Evolutionary conservation across 1,140 invertebrate genomes (phyloP).

Genomic region (Ptiloglossa arizonensis): DNA sequence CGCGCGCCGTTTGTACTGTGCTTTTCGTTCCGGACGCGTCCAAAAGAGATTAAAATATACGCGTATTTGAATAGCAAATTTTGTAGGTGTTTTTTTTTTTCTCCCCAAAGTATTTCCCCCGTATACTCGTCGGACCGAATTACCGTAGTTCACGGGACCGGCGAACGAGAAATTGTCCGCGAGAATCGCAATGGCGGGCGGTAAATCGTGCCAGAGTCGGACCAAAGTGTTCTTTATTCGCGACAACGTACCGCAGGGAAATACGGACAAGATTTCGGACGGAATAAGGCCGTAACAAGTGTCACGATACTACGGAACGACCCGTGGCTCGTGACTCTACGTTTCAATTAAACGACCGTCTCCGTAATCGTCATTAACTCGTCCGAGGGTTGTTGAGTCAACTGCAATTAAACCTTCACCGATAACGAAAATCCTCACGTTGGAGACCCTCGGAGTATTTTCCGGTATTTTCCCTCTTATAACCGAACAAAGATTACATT

Average conservation of each 20-base stretch:
- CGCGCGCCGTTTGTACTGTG: no score
- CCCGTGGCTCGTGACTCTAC: no score
- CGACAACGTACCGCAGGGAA: neutral
- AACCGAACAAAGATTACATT: no score
- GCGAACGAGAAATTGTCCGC: neutral
- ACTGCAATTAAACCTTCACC: conserved; percentile 14
- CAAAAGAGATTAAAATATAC: no score
- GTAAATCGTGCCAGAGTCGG: conserved; percentile 25
- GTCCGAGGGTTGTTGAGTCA: neutral
- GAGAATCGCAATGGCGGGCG: neutral
- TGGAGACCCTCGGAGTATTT: neutral
- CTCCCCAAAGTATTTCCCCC: no score
- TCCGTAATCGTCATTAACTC: conserved; percentile 8
- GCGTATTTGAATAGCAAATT: no score
- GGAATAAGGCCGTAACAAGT: conserved; percentile 8
- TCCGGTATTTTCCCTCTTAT: no score
- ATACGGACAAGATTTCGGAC: neutral
- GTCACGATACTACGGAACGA: conserved; percentile 3
- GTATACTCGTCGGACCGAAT: neutral
- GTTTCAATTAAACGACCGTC: neutral
- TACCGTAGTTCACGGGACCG: neutral
- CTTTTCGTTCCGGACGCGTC: no score
- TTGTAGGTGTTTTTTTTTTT: no score
- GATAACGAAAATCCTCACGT: conserved; percentile 4
- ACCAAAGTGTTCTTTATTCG: neutral